Base-by-base conservation (phyloP, 2,797 vertebrate genomes). In the Scomberomorus guttatus region DNA sequence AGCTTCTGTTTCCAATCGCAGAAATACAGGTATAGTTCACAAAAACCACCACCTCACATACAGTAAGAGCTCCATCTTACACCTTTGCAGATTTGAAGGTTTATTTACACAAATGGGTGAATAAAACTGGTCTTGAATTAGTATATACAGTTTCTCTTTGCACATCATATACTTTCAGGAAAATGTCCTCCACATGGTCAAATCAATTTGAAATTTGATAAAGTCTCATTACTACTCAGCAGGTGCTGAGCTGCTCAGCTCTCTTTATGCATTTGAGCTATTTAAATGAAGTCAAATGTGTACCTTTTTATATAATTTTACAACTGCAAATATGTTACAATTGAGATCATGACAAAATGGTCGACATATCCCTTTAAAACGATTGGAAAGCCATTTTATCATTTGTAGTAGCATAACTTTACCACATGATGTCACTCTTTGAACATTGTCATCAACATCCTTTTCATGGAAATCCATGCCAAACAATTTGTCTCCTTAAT, bases 361-460 rank as follows among this genome's bases (percentile, higher is more conserved):
- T n/a, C 10, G 10, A 59, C 18, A 20, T 57, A 6, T 56, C 12
- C 25, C 20, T 75, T 32, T 60, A 32, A 42, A 62, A 50, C 5
- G 34, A 18, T 17, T 20, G 66, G 7, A 57, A 25, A 51, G 5
- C 17, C 0, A 34, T 60, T 37, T 18, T 39, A 51, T 48, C 3
- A 10, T 13, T 13, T 90, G 91, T 66, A 89, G 67, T 90, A n/a
- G 29, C 75, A 62, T 10, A 39, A 0, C 10, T 5, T 44, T 5
- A 13, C 83, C 94, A 92, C 84, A 81, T 24, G 88, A 34, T 86
- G 92, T 74, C 91, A 59, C 83, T 72, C 25, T 88, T 80, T 82
- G 0, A 83, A 62, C 69, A 77, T 55, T 46, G 37, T 18, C 12
- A 44, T 50, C 18, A 20, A 18, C 13, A 44, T 17, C 52, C 11